Conservation (phyloP, 2,888 invertebrate species). For the Drosophila gaucha region DNA sequence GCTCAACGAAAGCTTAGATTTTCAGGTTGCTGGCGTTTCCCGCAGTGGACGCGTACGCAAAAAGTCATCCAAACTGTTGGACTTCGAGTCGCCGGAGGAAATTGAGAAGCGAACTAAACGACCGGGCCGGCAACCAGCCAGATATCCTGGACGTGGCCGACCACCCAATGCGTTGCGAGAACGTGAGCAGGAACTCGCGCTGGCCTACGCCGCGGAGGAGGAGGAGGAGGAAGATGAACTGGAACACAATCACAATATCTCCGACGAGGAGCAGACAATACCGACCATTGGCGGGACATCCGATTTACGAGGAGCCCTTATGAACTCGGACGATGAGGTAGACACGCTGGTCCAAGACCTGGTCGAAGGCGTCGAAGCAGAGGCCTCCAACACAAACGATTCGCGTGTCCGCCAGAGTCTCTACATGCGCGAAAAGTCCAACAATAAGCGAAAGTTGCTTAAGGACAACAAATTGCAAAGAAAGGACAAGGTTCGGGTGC, state of each 20-base stretch:
- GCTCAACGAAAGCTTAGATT: constrained; percentile 85
- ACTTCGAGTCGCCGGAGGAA: constrained; percentile 96
- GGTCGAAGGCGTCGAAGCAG: constrained; percentile 78
- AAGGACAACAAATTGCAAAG: constrained; percentile 90
- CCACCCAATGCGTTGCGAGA: constrained; percentile 59
- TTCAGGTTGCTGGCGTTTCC: constrained; percentile 94
- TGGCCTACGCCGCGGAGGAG: constrained; percentile 38
- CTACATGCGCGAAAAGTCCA: constrained; percentile 92
- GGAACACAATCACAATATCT: constrained; percentile 23
- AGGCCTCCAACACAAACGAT: constrained; percentile 67
- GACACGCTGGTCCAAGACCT: constrained; percentile 81
- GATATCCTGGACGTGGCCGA: constrained; percentile 60
- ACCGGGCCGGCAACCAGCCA: constrained; percentile 47
- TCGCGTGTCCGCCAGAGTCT: constrained; percentile 85
- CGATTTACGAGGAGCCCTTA: constrained; percentile 36
- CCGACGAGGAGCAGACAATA: constrained; percentile 26
- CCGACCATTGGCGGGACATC: constrained; percentile 13
- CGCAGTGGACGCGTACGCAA: constrained; percentile 96
- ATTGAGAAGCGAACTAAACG: constrained; percentile 85
- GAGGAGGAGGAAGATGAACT: constrained; percentile 31
- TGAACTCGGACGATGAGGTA: constrained; percentile 80
- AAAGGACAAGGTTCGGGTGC: constrained; percentile 92
- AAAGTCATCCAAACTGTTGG: constrained; percentile 97
- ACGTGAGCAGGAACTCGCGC: constrained; percentile 42
- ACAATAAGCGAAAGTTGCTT: constrained; percentile 90